phyloP scores from a whole-genome alignment of 1,140 invertebrate genomes.

The Tyrophagus putrescentiae region DNA sequence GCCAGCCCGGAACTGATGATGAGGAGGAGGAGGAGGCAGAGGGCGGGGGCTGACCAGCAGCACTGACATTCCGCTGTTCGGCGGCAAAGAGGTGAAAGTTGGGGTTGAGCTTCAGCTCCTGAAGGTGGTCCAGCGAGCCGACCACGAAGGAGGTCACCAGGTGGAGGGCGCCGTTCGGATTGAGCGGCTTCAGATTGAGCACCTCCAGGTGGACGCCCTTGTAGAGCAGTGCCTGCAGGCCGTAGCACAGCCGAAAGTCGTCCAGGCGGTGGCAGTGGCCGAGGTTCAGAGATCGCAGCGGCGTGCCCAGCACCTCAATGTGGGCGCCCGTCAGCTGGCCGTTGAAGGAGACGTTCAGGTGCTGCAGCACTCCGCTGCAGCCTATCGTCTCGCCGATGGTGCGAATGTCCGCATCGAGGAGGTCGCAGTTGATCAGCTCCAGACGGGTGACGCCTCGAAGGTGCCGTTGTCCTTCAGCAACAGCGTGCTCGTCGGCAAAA shows the following conservation, averaged over 20 bases:
- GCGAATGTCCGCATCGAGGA: not conserved
- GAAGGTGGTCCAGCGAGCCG: not conserved
- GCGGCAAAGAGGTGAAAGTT: not conserved
- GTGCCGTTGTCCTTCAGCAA: too few species aligned
- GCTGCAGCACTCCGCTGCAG: not conserved
- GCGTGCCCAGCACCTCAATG: not conserved
- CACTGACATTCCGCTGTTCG: not conserved
- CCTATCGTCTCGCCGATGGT: not conserved
- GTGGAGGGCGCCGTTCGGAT: not conserved
- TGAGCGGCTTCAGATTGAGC: not conserved
- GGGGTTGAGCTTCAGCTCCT: not conserved
- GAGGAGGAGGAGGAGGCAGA: not conserved
- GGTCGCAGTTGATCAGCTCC: not conserved
- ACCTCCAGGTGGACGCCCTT: conserved; percentile 1
- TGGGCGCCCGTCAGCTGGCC: not conserved
- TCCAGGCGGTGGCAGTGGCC: not conserved
- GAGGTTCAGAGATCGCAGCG: not conserved
- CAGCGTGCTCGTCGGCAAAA: not conserved
- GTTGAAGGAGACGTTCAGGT: conserved; percentile 4
- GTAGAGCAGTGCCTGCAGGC: not conserved
- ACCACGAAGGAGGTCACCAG: not conserved
- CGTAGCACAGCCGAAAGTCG: not conserved
- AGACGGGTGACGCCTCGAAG: not conserved
- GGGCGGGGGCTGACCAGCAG: not conserved
- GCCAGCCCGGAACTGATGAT: not conserved